Conservation (phyloP, 2,113 vertebrate genomes). For the Psittacara wagleri region DNA sequence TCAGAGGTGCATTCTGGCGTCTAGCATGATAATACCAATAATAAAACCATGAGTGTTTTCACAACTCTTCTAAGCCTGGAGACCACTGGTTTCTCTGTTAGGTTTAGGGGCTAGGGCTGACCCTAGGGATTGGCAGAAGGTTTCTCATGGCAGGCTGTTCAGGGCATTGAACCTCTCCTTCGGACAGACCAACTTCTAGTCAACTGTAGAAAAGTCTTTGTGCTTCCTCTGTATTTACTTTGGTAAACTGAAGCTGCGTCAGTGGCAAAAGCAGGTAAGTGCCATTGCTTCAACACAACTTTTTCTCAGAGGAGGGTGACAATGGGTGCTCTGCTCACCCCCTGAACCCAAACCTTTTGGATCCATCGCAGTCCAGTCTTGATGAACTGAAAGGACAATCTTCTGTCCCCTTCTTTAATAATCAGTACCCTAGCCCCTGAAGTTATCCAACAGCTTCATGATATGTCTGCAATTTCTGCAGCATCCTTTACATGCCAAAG, state of each 20-base stretch:
- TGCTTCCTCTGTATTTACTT: not conserved
- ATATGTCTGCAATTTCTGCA: constrained; percentile 11
- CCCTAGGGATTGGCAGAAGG: not conserved
- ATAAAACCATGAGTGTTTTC: not conserved
- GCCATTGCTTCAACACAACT: fast-evolving
- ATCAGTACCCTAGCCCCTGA: not conserved
- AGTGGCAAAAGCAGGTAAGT: not conserved
- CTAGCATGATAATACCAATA: not conserved
- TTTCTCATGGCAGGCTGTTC: not conserved
- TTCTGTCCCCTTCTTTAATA: not conserved
- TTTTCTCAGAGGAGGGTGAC: not conserved
- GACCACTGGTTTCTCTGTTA: not conserved
- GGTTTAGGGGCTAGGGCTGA: not conserved
- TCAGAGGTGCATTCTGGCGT: not conserved
- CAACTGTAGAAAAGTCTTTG: not conserved
- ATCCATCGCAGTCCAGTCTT: not conserved
- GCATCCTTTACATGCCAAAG: constrained; percentile 28
- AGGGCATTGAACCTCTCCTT: not conserved
- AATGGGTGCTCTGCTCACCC: not conserved
- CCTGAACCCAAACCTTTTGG: not conserved
- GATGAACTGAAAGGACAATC: not conserved
- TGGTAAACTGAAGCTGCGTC: not conserved
- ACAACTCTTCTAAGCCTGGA: not conserved
- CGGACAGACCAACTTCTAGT: not conserved
- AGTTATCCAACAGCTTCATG: not conserved